These are phyloP conservation scores for Pantherophis alleghaniensis DNA, from an alignment of 2,797 vertebrate genomes.

Conservation along the genomic window DNA sequence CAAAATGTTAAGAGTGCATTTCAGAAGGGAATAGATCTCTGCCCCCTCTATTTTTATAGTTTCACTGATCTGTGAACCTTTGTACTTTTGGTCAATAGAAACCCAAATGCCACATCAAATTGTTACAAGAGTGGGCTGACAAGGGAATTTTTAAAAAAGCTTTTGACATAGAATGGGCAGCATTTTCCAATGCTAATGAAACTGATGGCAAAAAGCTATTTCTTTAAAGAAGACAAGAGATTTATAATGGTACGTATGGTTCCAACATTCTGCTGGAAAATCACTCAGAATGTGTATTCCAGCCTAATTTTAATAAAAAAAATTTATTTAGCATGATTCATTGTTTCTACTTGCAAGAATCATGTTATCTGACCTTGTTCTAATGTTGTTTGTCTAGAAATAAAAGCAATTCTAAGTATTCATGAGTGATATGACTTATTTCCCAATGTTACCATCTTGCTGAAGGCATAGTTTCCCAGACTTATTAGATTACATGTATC, in stretches of 20 bases:
- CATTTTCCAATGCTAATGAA: background rate
- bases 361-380: background rate
- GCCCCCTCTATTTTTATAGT: background rate
- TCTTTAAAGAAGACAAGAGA: background rate
- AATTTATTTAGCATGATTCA: background rate
- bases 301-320: slow-evolving; percentile 7
- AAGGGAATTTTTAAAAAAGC: background rate
- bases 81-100: slow-evolving; percentile 10
- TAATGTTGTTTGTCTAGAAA: background rate
- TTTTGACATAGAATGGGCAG: background rate
- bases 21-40: background rate
- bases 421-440: background rate
- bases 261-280: background rate
- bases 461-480: background rate
- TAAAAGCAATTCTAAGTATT: background rate
- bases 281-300: background rate
- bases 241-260: slow-evolving; percentile 4
- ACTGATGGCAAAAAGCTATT: background rate
- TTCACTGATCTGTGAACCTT: background rate
- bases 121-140: background rate
- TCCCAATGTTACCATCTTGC: background rate
- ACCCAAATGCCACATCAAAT: slow-evolving; percentile 11
- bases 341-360: rapidly evolving
- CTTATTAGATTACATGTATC: background rate
- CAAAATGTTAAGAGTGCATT: slow-evolving; percentile 7